Evolutionary conservation across 1,140 invertebrate genomes (phyloP), one percentile per base, ranked within the genome.

Genomic region (Pogonognathellus flavescens): DNA sequence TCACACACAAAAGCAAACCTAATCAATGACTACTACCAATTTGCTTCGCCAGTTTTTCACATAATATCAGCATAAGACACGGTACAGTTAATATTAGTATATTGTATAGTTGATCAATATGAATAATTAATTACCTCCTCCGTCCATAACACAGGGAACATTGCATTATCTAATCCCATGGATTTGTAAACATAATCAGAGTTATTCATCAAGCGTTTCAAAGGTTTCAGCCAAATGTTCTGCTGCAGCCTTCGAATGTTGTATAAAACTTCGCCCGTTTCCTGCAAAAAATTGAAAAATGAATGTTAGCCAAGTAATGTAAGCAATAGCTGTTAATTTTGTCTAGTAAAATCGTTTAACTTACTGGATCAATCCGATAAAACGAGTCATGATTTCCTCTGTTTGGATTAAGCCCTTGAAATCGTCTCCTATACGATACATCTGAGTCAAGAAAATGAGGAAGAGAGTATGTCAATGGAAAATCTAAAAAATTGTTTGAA

Each of bases 301-400:
- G 6, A 20, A 41, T 16, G 11, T 31, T 20, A 31, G 14, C 31
- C 31, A 10, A 13, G 1, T 70, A 31, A 31, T 11, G 8, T 0
- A 70, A 20, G 22, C 3, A 31, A n/a, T n/a, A n/a, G n/a, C n/a
- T 41, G 10, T 41, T 6, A 66, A 66, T 11, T 18, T 13, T 6
- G 7, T 8, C 0, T 41, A 70, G 10, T 10, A 41, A 11, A 10
- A 10, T 14, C 14, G 25, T 2, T 70, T 70, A 31, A 31, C 41
- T n/a, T 76, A 76, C 70, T 11, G 70, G 70, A 50, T 76, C 70
- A n/a, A 76, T 76, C 16, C 70, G 31, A 31, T 76, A 76, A 76
- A 76, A 76, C 2, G 31, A 49, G 0, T 76, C 70, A 31, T 76
- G 70, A 10, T 41, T 31, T 76, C 70, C 41, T 76, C n/a, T 50